phyloP scores from a whole-genome alignment of 2,797 vertebrate species.

The Myotis daubentonii region DNA sequence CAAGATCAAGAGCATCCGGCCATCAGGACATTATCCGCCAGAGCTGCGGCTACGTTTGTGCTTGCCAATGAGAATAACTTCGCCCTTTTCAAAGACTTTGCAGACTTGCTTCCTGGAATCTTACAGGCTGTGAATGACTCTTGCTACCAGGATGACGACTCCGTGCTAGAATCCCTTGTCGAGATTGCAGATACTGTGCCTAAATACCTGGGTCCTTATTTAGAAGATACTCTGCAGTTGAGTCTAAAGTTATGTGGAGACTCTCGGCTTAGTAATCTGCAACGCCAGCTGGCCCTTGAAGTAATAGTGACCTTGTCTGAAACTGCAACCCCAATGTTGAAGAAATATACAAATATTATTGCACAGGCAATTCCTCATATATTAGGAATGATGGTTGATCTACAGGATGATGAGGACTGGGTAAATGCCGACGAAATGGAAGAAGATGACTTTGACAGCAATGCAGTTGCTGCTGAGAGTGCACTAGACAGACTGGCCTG shows the following conservation, averaged over 20 bases:
- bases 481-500: slow-evolving; percentile 98
- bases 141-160: slow-evolving; percentile 96
- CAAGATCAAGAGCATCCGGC: slow-evolving; percentile 97
- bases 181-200: slow-evolving; percentile 98
- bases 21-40: slow-evolving; percentile 94
- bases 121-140: slow-evolving; percentile 98
- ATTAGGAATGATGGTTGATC: slow-evolving; percentile 99
- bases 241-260: slow-evolving; percentile 97
- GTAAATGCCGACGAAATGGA: slow-evolving; percentile 97
- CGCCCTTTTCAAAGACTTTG: slow-evolving; percentile 96
- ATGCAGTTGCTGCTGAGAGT: slow-evolving; percentile 97
- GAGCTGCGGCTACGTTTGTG: slow-evolving; percentile 95
- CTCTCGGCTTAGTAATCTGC: slow-evolving; percentile 95
- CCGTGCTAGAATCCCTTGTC: slow-evolving; percentile 98
- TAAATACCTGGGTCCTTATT: slow-evolving; percentile 95
- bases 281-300: slow-evolving; percentile 96
- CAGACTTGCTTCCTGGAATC: slow-evolving; percentile 97
- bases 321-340: slow-evolving; percentile 98
- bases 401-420: slow-evolving; percentile 99
- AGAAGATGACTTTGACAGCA: slow-evolving; percentile 99
- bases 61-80: slow-evolving; percentile 96
- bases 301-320: slow-evolving; percentile 98
- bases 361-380: slow-evolving; percentile 98
- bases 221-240: slow-evolving; percentile 96
- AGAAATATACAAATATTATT: slow-evolving; percentile 96